Evolutionary conservation across 2,113 vertebrate species (phyloP).

Genomic region (Thomomys bottae): DNA sequence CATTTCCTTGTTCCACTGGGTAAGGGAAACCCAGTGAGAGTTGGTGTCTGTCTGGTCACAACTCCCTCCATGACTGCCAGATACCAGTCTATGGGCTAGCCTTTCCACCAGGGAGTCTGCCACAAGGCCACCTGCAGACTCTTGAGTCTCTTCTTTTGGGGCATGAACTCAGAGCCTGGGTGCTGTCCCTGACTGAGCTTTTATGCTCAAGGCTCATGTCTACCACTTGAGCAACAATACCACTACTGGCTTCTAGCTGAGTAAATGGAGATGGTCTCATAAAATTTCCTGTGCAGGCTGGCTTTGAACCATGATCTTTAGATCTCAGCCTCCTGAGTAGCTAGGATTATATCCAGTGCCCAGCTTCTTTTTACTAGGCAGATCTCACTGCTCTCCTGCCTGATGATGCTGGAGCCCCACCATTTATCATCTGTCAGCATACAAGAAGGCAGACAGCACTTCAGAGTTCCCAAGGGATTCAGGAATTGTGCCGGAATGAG

Average conservation of each 20-base stretch:
- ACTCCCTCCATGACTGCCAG: not conserved
- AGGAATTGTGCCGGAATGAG: not conserved
- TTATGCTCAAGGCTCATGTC: not conserved
- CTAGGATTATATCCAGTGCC: too few species aligned
- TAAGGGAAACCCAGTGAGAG: not conserved
- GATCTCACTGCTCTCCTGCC: not conserved
- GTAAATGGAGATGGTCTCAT: too few species aligned
- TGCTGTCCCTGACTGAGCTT: too few species aligned
- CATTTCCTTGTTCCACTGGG: not conserved
- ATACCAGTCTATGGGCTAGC: not conserved
- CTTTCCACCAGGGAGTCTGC: not conserved
- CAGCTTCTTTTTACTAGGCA: not conserved
- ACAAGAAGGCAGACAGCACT: not conserved
- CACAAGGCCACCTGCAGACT: not conserved
- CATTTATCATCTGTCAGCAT: not conserved
- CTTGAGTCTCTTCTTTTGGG: not conserved
- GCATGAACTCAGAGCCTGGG: not conserved
- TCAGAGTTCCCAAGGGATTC: not conserved
- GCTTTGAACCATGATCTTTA: too few species aligned
- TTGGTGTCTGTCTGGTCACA: not conserved
- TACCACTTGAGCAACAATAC: too few species aligned
- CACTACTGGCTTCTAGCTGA: too few species aligned
- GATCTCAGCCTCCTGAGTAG: too few species aligned
- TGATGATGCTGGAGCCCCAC: not conserved
- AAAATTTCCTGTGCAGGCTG: too few species aligned